Base-by-base conservation (phyloP, 2,888 invertebrate species). In the Chymomyza fuscimana region DNA sequence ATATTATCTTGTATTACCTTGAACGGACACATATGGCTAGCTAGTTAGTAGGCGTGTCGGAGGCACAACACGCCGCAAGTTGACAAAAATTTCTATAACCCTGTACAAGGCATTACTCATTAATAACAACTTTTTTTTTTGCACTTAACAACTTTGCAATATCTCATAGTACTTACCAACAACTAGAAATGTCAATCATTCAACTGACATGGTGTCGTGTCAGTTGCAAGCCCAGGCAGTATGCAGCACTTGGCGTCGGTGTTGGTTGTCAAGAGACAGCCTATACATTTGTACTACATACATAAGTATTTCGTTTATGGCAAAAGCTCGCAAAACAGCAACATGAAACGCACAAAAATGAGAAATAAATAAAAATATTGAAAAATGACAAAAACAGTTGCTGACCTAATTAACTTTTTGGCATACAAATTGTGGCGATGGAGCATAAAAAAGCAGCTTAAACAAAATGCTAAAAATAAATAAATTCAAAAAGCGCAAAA, bases 111-210 rank as follows among this genome's bases (percentile, higher is more conserved):
- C 40, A 15, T 46, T 46, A 46, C 40, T 46, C 40, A 46, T 46
- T 46, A 46, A 46, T 46, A 46, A 32, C 32, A 7, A 7, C 9
- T 32, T 32, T 32, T 32, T 32, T 32, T 32, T 51, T 51, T 51
- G 51, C 51, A 15, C 15, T 16, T 5, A 54, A 54, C 54, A 54
- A 19, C 51, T 63, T 51, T 51, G 52, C 58, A 5, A 10, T 16
- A 22, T 66, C 61, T 62, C 50, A 62, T 78, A 88, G 83, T 25
- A 32, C 89, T 85, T 85, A 86, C 79, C 72, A 77, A 73, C 81
- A 87, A 89, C 84, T 86, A 84, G 88, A 85, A 88, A 88, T 87
- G 85, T 83, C 85, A 89, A 89, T 85, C 85, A 89, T 88, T 85
- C 85, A 82, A 72, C 71, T 79, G 79, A 65, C 82, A 89, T 54